These are phyloP conservation scores for Cephus pygmeus DNA, from an alignment of 2,888 invertebrate genomes.

Conservation along the genomic window DNA sequence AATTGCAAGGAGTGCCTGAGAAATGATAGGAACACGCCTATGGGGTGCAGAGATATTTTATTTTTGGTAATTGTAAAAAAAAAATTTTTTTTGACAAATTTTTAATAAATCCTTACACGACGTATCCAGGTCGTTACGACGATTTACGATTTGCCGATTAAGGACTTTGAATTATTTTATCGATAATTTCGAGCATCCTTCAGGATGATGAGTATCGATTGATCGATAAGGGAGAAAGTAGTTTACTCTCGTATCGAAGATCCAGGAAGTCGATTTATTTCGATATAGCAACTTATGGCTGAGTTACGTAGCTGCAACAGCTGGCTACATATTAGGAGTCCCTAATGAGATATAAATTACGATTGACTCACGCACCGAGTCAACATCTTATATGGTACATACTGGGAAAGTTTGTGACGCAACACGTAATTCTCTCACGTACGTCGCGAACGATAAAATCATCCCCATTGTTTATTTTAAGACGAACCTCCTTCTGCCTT, in stretches of 20 bases:
- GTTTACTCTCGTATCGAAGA: neutral
- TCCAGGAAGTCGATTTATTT: neutral
- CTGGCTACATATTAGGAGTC: conserved; percentile 45
- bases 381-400: conserved; percentile 33
- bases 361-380: conserved; percentile 36
- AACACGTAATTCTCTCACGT: conserved; percentile 25
- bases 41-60: too few relatives aligned
- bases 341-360: conserved; percentile 48
- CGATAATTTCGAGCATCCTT: neutral
- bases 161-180: neutral
- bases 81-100: too few relatives aligned
- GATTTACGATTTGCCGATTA: neutral
- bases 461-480: conserved; percentile 44
- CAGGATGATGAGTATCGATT: neutral
- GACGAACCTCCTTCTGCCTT: neutral
- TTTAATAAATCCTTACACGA: neutral
- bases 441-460: conserved; percentile 35
- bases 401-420: conserved; percentile 40
- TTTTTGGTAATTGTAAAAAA: neutral
- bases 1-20: conserved; percentile 50
- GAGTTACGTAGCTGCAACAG: neutral
- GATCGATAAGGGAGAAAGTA: neutral
- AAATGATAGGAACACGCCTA: conserved; percentile 27
- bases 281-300: neutral
- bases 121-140: accelerated